Percentiles rank a stretch among this genome's conserved stretches.
These are phyloP conservation scores for Ligdia adustata DNA, from an alignment of 2,888 invertebrate genomes.

Conservation along the genomic window DNA sequence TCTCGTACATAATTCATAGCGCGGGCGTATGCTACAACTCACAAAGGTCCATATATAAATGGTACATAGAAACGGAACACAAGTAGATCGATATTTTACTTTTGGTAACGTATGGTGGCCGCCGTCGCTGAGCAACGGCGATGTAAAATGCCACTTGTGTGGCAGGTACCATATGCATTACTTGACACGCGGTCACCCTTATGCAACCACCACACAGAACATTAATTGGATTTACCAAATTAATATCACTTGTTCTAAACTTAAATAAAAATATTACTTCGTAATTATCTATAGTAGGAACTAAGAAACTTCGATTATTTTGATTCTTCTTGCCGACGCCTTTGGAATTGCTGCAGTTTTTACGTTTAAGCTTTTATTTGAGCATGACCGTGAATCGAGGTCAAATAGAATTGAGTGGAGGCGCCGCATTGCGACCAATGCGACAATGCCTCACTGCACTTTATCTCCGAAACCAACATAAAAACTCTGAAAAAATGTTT, in stretches of 20 bases:
- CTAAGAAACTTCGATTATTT: too few species aligned
- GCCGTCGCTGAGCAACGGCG: constrained; percentile 47
- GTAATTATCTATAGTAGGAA: background rate
- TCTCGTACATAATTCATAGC: constrained; percentile 58
- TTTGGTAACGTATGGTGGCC: constrained; percentile 27
- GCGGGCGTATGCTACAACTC: constrained; percentile 36
- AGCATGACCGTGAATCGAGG: constrained; percentile 62
- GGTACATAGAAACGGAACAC: constrained; percentile 9
- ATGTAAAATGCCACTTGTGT: constrained; percentile 19
- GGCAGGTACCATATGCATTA: background rate
- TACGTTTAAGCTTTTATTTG: constrained; percentile 32
- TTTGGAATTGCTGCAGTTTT: constrained; percentile 1
- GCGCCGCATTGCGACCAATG: constrained; percentile 76
- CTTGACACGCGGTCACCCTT: too few species aligned
- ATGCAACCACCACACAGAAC: too few species aligned
- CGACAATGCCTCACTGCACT: constrained; percentile 59
- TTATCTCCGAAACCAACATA: constrained; percentile 44
- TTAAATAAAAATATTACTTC: background rate
- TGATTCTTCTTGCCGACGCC: background rate
- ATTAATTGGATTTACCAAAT: too few species aligned
- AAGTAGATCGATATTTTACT: constrained; percentile 30
- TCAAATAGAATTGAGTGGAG: constrained; percentile 62
- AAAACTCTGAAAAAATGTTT: too few species aligned
- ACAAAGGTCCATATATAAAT: constrained; percentile 31
- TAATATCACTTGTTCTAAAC: too few species aligned